These are phyloP conservation scores for Clarias laeviceps DNA, from an alignment of 2,797 vertebrate genomes.

Conservation along the genomic window DNA sequence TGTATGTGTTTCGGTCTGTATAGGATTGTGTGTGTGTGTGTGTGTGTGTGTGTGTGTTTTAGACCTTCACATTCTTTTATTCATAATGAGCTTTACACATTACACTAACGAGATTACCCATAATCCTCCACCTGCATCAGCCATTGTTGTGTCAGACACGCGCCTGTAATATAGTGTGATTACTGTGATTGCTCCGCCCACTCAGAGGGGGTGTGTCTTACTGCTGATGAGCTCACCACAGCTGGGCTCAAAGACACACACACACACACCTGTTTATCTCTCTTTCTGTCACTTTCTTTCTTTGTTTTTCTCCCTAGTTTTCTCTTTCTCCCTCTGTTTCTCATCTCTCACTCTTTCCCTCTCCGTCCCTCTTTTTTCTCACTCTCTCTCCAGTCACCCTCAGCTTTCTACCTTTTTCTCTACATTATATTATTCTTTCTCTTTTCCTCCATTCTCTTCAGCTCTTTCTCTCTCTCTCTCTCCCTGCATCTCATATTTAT, in stretches of 20 bases:
- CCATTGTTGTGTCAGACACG: no score
- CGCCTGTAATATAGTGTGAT: not conserved
- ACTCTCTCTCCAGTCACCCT: not conserved
- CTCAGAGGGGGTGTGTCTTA: not conserved
- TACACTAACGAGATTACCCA: not conserved
- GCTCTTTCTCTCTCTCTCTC: not conserved
- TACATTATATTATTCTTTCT: not conserved
- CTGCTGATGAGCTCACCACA: not conserved
- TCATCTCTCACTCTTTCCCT: not conserved
- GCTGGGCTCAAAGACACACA: not conserved
- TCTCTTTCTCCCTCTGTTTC: not conserved
- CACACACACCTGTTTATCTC: not conserved
- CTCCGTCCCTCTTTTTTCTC: not conserved
- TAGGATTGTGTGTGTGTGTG: not conserved
- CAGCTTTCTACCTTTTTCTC: not conserved
- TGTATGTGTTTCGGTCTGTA: not conserved
- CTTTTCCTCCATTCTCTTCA: no score
- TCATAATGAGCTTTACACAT: constrained; percentile 1
- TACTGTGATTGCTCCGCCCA: not conserved
- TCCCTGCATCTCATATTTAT: not conserved
- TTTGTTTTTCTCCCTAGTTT: no score
- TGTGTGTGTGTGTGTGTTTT: not conserved
- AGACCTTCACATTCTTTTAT: constrained; percentile 1
- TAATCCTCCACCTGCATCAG: not conserved
- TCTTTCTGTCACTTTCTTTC: not conserved